Evolutionary conservation across 2,888 invertebrate species (phyloP).

Genomic region (Ormyrus rosae): DNA sequence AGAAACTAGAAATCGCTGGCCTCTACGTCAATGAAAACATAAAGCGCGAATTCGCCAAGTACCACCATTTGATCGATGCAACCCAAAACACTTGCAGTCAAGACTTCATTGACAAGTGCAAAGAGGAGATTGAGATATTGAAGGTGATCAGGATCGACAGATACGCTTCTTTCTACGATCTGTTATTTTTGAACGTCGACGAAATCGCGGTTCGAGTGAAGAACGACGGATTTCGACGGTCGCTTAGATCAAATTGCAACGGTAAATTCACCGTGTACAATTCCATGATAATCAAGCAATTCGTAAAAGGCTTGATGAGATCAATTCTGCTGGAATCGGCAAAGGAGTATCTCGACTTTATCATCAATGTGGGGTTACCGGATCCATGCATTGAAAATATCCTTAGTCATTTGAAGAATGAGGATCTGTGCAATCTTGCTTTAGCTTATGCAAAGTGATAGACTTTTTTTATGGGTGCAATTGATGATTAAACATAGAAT

Average conservation of each 20-base stretch:
- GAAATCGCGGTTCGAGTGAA: slow-evolving; percentile 47
- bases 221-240: slow-evolving; percentile 26
- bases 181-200: slow-evolving; percentile 49
- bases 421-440: slow-evolving; percentile 52
- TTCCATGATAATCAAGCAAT: slow-evolving; percentile 46
- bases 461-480: too few species aligned
- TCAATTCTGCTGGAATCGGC: slow-evolving; percentile 36
- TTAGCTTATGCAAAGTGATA: slow-evolving; percentile 45
- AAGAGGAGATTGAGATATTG: slow-evolving; percentile 25
- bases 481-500: too few species aligned
- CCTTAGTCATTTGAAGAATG: slow-evolving; percentile 47
- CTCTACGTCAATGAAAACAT: slow-evolving; percentile 24
- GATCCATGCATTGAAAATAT: slow-evolving; percentile 50
- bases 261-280: slow-evolving; percentile 29
- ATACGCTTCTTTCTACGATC: slow-evolving; percentile 52
- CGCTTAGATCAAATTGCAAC: slow-evolving; percentile 29
- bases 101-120: slow-evolving; percentile 27
- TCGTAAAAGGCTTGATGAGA: slow-evolving; percentile 46
- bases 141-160: slow-evolving; percentile 35
- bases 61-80: not conserved
- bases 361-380: slow-evolving; percentile 22
- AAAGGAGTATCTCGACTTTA: slow-evolving; percentile 38
- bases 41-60: slow-evolving; percentile 20
- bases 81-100: not conserved
- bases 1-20: slow-evolving; percentile 46